Evolutionary conservation across 1,140 invertebrate species (phyloP), one percentile per base, ranked within the genome.

Genomic region (Hormaphis cornu): DNA sequence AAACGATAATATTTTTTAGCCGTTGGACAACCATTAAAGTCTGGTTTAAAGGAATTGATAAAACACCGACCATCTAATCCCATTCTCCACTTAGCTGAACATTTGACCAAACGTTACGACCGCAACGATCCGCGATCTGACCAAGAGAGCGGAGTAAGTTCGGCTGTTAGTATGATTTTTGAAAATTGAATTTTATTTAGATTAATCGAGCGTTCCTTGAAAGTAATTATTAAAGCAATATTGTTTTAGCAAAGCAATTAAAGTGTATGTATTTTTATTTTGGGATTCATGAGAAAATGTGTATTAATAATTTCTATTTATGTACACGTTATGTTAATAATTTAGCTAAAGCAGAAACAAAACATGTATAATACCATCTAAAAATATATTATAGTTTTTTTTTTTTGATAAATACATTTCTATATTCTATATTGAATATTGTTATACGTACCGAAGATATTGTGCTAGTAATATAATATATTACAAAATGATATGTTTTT

Each of bases 11-110:
- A 66, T 33, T 66, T 48, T 66, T 50, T 78, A 89, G 90, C 89
- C 72, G 81, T 93, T 26, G 90, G 89, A 48, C 89, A 92, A 82
- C 90, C 90, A 50, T 81, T 93, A 66, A 89, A 92, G 69, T 89
- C 89, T 83, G 90, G 89, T 71, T 79, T 93, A 63, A 89, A 89
- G 22, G 89, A 93, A 81, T 87, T 93, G 48, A 89, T 88, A 52
- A 86, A 89, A 70, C 84, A 84, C 70, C 83, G 89, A 71, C 91
- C 90, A 8, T 83, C 85, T 71, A 89, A 93, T 79, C 91, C 91
- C 0, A 85, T 93, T 20, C 85, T 86, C 2, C 91, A 89, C 76
- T 80, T 93, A 18, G 89, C 89, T 7, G 87, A 85, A 53, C 92
- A 89, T 77, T 80, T 93, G 40, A 86, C 90, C 73, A 87, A 88